These are phyloP conservation scores for Platycheirus rosarum DNA, from an alignment of 2,888 invertebrate species.

Conservation along the genomic window DNA sequence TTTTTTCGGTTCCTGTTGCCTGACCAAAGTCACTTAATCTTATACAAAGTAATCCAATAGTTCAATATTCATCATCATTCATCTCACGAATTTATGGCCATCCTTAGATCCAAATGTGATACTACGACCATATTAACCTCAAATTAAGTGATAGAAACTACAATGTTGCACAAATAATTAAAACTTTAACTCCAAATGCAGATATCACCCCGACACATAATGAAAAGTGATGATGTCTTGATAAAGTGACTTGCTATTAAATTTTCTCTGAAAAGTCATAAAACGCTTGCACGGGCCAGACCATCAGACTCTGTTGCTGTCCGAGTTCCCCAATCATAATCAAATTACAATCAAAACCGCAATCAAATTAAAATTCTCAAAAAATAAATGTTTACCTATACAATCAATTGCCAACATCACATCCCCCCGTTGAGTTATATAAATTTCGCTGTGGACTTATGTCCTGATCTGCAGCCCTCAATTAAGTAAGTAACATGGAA, in stretches of 20 bases:
- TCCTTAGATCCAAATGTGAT: too few species aligned
- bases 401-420: slow-evolving; percentile 55
- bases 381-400: slow-evolving; percentile 58
- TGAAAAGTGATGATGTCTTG: background rate
- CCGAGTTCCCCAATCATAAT: slow-evolving; percentile 49
- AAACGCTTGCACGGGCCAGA: slow-evolving; percentile 28
- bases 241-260: background rate
- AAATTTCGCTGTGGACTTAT: slow-evolving; percentile 13
- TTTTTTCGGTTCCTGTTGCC: too few species aligned
- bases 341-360: slow-evolving; percentile 71
- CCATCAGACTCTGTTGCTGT: background rate
- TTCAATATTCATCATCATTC: too few species aligned
- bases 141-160: too few species aligned
- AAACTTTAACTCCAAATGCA: slow-evolving; percentile 23
- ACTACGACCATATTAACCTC: too few species aligned
- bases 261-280: slow-evolving; percentile 22
- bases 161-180: slow-evolving; percentile 41
- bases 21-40: too few species aligned
- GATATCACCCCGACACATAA: slow-evolving; percentile 39
- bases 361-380: slow-evolving; percentile 66
- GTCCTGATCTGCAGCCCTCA: slow-evolving; percentile 28
- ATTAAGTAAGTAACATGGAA: slow-evolving; percentile 53
- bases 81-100: too few species aligned
- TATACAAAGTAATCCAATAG: too few species aligned
- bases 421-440: slow-evolving; percentile 45